phyloP scores from a whole-genome alignment of 2,113 vertebrate genomes.

The Willisornis vidua region DNA sequence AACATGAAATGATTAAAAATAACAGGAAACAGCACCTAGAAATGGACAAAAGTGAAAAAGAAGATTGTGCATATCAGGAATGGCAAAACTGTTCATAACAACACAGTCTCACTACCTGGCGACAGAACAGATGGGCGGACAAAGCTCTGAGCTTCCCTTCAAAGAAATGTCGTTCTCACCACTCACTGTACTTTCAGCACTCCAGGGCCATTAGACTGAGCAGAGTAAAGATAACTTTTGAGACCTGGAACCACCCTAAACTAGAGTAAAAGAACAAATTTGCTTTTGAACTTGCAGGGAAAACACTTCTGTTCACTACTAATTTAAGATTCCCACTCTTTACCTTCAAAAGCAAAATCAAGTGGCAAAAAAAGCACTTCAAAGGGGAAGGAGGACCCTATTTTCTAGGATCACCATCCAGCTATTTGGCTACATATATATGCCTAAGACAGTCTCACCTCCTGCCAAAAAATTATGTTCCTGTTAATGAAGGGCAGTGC shows the following conservation, averaged over 20 bases:
- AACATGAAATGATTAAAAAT: background rate
- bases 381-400: background rate
- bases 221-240: background rate
- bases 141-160: background rate
- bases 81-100: background rate
- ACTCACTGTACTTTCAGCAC: background rate
- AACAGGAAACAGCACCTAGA: background rate
- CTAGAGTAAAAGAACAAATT: background rate
- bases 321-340: background rate
- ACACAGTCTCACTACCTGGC: accelerated
- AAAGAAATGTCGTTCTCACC: background rate
- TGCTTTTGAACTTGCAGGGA: background rate
- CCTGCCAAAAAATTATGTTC: background rate
- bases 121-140: background rate
- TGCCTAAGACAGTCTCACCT: background rate
- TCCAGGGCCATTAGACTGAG: background rate
- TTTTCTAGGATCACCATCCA: background rate
- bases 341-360: background rate
- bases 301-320: background rate
- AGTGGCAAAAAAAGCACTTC: background rate
- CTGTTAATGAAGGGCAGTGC: accelerated
- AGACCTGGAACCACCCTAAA: background rate
- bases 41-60: background rate
- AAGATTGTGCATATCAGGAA: background rate
- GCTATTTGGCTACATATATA: background rate